These are phyloP conservation scores for Sinocyclocheilus maitianheensis DNA, from an alignment of 2,113 vertebrate genomes.

Conservation along the genomic window DNA sequence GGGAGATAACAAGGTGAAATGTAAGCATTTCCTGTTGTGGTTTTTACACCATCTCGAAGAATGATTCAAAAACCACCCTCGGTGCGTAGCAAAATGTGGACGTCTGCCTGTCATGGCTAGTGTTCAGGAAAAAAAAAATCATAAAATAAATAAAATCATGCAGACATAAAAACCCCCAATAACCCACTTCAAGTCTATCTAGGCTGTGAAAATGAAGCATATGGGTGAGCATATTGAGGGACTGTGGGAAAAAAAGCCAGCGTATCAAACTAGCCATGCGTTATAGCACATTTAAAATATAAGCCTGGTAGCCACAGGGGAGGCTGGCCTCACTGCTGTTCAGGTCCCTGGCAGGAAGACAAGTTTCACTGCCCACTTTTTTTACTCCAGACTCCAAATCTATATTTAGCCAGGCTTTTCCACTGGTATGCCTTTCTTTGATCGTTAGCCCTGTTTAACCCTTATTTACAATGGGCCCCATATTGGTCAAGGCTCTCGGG, in stretches of 20 bases:
- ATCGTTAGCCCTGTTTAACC: slow-evolving; percentile 80
- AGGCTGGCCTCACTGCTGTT: slow-evolving; percentile 54
- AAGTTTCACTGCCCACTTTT: slow-evolving; percentile 62
- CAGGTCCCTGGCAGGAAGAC: slow-evolving; percentile 61
- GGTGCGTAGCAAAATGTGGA: not conserved
- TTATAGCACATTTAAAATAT: slow-evolving; percentile 61
- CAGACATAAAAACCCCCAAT: slow-evolving; percentile 42
- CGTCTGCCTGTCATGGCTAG: not conserved
- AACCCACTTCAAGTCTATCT: slow-evolving; percentile 42
- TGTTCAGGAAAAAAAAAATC: not conserved
- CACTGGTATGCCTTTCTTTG: slow-evolving; percentile 70
- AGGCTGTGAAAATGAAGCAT: slow-evolving; percentile 54
- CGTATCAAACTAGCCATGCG: slow-evolving; percentile 54
- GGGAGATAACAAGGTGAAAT: slow-evolving; percentile 22
- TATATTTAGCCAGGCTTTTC: slow-evolving; percentile 80
- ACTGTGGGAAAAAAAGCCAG: slow-evolving; percentile 38
- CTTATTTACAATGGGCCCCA: slow-evolving; percentile 64
- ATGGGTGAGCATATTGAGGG: slow-evolving; percentile 53
- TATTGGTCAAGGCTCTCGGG: slow-evolving; percentile 61
- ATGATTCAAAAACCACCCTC: not conserved
- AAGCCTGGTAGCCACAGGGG: slow-evolving; percentile 57
- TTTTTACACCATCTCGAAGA: not conserved
- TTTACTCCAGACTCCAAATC: slow-evolving; percentile 67
- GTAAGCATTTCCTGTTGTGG: slow-evolving; percentile 20
- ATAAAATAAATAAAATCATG: not conserved